Evolutionary conservation across 2,888 invertebrate species (phyloP).

Genomic region (Chironomus riparius): DNA sequence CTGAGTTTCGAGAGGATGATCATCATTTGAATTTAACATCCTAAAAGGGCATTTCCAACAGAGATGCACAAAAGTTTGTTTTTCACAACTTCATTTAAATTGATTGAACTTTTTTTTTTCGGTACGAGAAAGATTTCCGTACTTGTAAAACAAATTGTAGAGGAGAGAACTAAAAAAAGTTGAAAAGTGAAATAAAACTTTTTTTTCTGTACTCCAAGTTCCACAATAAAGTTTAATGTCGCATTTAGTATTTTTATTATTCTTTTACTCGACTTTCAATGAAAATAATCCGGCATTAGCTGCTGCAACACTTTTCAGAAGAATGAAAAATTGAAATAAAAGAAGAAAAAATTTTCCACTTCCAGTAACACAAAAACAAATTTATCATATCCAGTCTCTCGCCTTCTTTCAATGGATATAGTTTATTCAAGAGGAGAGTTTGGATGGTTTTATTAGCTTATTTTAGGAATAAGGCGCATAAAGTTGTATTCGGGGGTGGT

Average conservation of each 20-base stretch:
- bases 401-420: no score
- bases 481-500: no score
- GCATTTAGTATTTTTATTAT: neutral
- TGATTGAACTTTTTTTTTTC: constrained; percentile 12
- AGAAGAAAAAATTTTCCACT: no score
- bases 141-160: neutral
- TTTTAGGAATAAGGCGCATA: no score
- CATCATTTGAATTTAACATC: neutral
- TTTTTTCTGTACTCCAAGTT: neutral
- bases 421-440: no score
- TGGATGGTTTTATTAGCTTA: no score
- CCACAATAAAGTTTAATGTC: neutral
- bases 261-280: neutral
- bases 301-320: no score
- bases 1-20: neutral
- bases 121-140: constrained; percentile 3
- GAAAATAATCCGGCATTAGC: no score
- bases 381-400: no score
- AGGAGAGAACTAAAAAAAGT: neutral
- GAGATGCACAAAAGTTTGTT: neutral
- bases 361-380: no score
- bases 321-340: no score
- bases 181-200: constrained; percentile 21
- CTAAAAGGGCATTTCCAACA: neutral
- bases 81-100: constrained; percentile 6